Base-by-base conservation (phyloP, 2,113 vertebrate genomes). In the Thunnus maccoyii region DNA sequence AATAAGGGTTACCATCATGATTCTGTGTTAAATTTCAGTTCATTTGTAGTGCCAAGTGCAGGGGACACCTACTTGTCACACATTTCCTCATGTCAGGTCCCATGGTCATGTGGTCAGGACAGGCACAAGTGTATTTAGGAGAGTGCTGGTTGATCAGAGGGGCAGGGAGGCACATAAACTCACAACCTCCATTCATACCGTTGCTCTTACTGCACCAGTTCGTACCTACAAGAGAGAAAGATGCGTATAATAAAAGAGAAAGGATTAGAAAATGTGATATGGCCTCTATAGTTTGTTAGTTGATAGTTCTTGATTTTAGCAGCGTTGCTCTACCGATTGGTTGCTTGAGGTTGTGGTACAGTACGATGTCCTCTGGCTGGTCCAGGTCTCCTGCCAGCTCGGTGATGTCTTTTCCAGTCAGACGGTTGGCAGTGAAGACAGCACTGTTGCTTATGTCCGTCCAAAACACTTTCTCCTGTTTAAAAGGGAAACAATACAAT, bases 381-480 rank as follows among this genome's bases (percentile, higher is more conserved):
- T 73, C 2, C 25, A 98, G 90, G 82, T 96, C 89, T 1, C 73
- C 80, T 0, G 87, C 96, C 72, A 98, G 75, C 44, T 86, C 22
- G 0, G 58, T 89, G 32, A 98, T 91, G 46, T 96, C 81, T 0
- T 63, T 84, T 18, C 97, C 97, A 0, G 96, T 97, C 87, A 95
- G 85, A 41, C 96, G 96, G 91, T 94, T 97, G 61, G 97, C 97
- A 9, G 96, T 97, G 76, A 94, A 96, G 76, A 98, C 94, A 14
- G 93, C 95, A 17, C 90, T 88, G 0, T 91, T 95, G 7, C 17
- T 63, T 16, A 84, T 10, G 18, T 98, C 97, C 0, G 96, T 97
- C 97, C 97, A 98, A 86, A 96, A 98, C 0, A 98, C 95, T 75
- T 92, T 96, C 10, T 98, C 96, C 97, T 98, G 65, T 81, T 60